Evolutionary conservation across 1,140 invertebrate species (phyloP).

Genomic region (Scaptomyza montana): DNA sequence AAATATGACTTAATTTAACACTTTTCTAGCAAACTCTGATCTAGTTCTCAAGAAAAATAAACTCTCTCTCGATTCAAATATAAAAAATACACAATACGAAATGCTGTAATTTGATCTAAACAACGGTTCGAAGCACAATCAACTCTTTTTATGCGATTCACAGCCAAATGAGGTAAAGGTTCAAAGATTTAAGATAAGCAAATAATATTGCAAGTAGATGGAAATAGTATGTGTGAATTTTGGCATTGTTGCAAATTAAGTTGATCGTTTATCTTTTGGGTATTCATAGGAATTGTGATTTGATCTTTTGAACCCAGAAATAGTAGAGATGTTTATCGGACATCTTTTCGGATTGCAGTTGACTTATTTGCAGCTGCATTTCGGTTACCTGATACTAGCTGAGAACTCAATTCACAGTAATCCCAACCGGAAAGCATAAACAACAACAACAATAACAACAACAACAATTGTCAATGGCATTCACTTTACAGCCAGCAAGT

Average conservation of each 20-base stretch:
- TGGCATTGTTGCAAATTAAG: slow-evolving; percentile 31
- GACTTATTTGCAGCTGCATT: slow-evolving; percentile 27
- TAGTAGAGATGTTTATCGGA: slow-evolving; percentile 41
- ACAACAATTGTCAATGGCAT: slow-evolving; percentile 48
- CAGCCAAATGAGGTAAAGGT: too few species aligned
- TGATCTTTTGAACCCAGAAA: background rate
- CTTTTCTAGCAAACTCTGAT: too few species aligned
- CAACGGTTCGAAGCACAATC: too few species aligned
- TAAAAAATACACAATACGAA: too few species aligned
- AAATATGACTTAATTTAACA: too few species aligned
- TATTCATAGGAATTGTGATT: slow-evolving; percentile 15
- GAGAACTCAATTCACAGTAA: slow-evolving; percentile 44
- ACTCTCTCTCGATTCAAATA: too few species aligned
- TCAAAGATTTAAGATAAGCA: too few species aligned
- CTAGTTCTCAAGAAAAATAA: too few species aligned
- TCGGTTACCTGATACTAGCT: slow-evolving; percentile 64
- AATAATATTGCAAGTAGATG: too few species aligned
- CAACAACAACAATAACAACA: background rate
- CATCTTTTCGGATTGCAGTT: slow-evolving; percentile 23
- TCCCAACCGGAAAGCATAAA: background rate
- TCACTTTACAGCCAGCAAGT: slow-evolving; percentile 44
- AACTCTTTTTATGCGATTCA: too few species aligned
- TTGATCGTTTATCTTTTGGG: slow-evolving; percentile 18
- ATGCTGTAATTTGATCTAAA: too few species aligned
- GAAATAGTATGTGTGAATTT: background rate